Base-by-base conservation (phyloP, 2,888 invertebrate species). In the Rutpela maculata region DNA sequence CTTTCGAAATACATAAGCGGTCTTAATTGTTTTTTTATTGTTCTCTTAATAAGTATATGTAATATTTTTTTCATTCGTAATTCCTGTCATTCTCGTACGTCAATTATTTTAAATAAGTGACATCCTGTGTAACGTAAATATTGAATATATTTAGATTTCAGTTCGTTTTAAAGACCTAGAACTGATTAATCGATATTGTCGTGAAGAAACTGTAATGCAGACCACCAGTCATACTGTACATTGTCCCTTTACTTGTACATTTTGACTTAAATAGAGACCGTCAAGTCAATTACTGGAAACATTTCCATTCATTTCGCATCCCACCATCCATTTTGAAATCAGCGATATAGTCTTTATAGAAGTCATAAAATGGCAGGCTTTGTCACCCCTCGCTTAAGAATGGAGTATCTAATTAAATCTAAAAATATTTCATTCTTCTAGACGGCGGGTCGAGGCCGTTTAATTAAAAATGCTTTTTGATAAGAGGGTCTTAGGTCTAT, bases 301-400 rank as follows among this genome's bases (percentile, higher is more conserved):
- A 56, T 56, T 67, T n/a, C 67, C 67, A 67, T 26, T 55, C 38
- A 55, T 43, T 22, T 19, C 10, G 3, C 63, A 50, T 72, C 72
- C 72, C 76, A 66, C 76, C 76, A 71, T 59, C 76, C 76, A 76
- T 76, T 76, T 76, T 76, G 76, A 38, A 76, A 59, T 50, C 59
- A 31, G n/a, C 76, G 71, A 62, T 69, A 69, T 62, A 70, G 76
- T 70, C 76, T 56, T 70, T 67, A 65, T 57, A 65, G 66, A 76
- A 76, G 75, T 75, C 66, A 76, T 76, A 76, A 76, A 76, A 76
- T 76, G 76, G 76, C 70, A 76, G 76, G 76, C 76, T 76, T 71
- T 71, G 76, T 71, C 76, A 31, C 70, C 75, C 76, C 66, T 67
- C 75, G 69, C 57, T 75, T 66, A 50, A 68, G 55, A 75, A 69